A percentile compares a stretch with the other conserved stretches of the same genome.
These are phyloP conservation scores for Cyprinodon diabolis DNA, from an alignment of 2,797 vertebrate species.

Conservation along the genomic window DNA sequence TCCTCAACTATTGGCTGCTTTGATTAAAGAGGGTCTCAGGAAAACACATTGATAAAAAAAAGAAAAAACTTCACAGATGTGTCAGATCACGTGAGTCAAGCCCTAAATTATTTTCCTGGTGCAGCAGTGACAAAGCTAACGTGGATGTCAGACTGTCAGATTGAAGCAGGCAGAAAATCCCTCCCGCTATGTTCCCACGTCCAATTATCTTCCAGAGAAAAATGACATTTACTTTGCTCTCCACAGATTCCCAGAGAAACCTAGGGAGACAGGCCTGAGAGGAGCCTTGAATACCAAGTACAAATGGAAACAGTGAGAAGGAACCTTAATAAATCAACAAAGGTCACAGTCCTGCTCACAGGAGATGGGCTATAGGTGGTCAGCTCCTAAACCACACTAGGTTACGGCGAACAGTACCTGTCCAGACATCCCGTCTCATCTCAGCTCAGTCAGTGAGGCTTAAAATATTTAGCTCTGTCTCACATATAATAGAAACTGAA, in stretches of 20 bases:
- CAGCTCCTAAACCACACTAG: neutral
- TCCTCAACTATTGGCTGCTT: conserved; percentile 46
- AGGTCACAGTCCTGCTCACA: conserved; percentile 47
- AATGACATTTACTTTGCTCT: conserved; percentile 60
- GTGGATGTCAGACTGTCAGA: conserved; percentile 63
- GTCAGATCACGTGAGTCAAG: conserved; percentile 37
- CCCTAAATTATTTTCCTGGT: conserved; percentile 30
- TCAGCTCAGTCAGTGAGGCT: conserved; percentile 12
- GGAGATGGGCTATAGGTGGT: conserved; percentile 28
- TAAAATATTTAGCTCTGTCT: conserved; percentile 27
- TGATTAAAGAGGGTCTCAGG: conserved; percentile 49
- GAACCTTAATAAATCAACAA: conserved; percentile 40
- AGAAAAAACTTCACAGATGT: conserved; percentile 20
- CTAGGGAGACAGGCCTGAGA: conserved; percentile 45
- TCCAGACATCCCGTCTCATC: neutral
- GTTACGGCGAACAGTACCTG: neutral
- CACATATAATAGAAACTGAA: conserved; percentile 21
- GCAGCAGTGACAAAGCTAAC: conserved; percentile 27
- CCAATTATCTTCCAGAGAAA: conserved; percentile 71
- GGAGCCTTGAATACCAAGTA: conserved; percentile 56
- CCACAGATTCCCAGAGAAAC: conserved; percentile 33
- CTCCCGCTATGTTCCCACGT: conserved; percentile 48
- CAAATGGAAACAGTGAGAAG: conserved; percentile 39
- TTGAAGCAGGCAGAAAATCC: conserved; percentile 37
- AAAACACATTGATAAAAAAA: conserved; percentile 16